Evolutionary conservation across 2,888 invertebrate species (phyloP).

Genomic region (Drosophila leonis): DNA sequence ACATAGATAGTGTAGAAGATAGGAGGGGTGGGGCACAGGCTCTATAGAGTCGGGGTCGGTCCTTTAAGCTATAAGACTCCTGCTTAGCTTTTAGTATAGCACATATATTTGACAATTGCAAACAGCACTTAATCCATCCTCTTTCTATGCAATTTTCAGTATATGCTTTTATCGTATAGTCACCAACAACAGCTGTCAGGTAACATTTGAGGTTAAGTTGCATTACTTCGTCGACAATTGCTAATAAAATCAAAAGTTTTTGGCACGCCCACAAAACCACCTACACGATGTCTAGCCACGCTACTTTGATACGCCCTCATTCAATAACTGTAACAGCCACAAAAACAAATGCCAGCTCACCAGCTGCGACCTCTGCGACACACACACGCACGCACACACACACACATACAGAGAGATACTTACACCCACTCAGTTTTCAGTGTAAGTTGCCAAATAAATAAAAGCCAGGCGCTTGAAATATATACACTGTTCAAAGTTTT

Average conservation of each 20-base stretch:
- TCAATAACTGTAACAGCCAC: slow-evolving; percentile 63
- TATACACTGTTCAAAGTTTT: slow-evolving; percentile 65
- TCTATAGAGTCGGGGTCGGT: too few species aligned
- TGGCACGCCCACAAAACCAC: slow-evolving; percentile 26
- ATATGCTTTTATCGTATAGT: slow-evolving; percentile 26
- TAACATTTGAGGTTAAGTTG: slow-evolving; percentile 52
- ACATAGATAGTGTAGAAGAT: not conserved
- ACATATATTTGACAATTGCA: not conserved
- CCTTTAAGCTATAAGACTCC: not conserved
- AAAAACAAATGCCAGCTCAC: slow-evolving; percentile 55
- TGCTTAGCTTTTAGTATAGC: too few species aligned
- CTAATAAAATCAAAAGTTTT: slow-evolving; percentile 78
- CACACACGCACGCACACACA: slow-evolving; percentile 22
- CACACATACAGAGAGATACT: not conserved
- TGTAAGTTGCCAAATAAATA: slow-evolving; percentile 72
- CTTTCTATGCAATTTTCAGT: slow-evolving; percentile 28
- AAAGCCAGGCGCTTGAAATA: slow-evolving; percentile 62
- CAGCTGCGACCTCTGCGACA: slow-evolving; percentile 59
- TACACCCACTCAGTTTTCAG: slow-evolving; percentile 7
- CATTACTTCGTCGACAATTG: slow-evolving; percentile 64
- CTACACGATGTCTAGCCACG: slow-evolving; percentile 39
- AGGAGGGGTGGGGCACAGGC: too few species aligned
- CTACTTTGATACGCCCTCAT: slow-evolving; percentile 38
- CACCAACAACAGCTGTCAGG: slow-evolving; percentile 23
- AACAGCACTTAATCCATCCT: not conserved